Base-by-base conservation (phyloP, 2,888 invertebrate genomes). In the Chrysolina americana region DNA sequence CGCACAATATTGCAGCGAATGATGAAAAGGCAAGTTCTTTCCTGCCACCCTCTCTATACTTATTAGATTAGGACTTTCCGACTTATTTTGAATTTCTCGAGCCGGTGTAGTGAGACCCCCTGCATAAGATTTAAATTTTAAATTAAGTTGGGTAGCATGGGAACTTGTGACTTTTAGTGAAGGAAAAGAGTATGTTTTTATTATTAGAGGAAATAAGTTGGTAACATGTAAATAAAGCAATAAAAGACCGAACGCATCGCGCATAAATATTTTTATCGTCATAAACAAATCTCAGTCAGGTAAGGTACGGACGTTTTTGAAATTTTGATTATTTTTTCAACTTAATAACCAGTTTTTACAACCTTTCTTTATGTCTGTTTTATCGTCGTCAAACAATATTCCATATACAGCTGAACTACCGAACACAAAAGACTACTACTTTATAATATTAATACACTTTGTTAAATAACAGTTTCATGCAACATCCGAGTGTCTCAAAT, bases 171-270 rank as follows among this genome's bases (percentile, higher is more conserved):
- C 66, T 71, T 80, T 83, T 81, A 82, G 81, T 83, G 83, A 81
- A 82, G 82, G 81, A 79, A 81, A 79, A 83, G 83, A 83, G 83
- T 84, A 80, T 80, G 78, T 83, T 83, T 85, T 86, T 85, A 86
- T 81, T 83, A 82, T 84, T 85, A 82, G 83, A 84, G 86, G 85
- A 86, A 86, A 84, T 84, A 83, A 84, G 83, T 84, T 81, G 81
- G 82, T 83, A 78, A 81, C 83, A 84, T 83, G 82, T 85, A 86
- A 84, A 85, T 84, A 84, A 85, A 84, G 84, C 80, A 85, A 85
- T 86, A 86, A 85, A 86, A 84, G 81, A 81, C 82, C 78, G 83
- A 84, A 85, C 85, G 83, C 85, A 84, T 83, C 81, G 82, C 83
- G 86, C 85, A 86, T 86, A 85, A 83, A 80, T 79, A 83, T 83